A percentile compares a stretch with the other conserved stretches of the same genome.
Evolutionary conservation across 2,113 vertebrate genomes (phyloP).

Genomic region (Engystomops pustulosus): DNA sequence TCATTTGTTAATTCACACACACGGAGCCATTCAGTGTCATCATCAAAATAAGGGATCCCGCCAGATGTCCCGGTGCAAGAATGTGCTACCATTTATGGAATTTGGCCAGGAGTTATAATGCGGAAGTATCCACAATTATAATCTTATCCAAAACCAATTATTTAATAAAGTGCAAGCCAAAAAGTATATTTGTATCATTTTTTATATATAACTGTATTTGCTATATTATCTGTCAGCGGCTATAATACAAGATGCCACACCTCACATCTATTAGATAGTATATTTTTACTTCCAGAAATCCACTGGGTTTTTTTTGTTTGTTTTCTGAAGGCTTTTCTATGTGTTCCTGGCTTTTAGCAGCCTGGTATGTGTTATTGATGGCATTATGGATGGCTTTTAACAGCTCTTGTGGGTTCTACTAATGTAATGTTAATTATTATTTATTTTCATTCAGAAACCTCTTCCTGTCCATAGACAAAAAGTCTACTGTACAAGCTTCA

Average conservation of each 20-base stretch:
- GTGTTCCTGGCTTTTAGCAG: neutral
- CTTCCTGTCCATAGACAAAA: constrained; percentile 50
- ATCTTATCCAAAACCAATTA: no score
- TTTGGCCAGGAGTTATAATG: no score
- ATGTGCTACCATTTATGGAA: no score
- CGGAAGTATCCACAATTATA: no score
- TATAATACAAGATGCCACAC: neutral
- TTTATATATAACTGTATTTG: no score
- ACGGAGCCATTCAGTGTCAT: no score
- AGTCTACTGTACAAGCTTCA: constrained; percentile 31
- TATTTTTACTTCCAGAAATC: neutral
- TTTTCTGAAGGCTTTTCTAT: neutral
- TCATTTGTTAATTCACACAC: no score
- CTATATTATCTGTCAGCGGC: no score
- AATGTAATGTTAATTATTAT: constrained; percentile 45
- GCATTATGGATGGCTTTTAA: neutral
- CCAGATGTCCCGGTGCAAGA: no score
- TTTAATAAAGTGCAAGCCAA: no score
- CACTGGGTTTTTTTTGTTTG: neutral
- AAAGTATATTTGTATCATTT: no score
- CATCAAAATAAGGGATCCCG: no score
- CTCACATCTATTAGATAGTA: neutral
- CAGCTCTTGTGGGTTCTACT: constrained; percentile 8
- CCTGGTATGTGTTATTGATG: neutral
- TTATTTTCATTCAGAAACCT: constrained; percentile 38